These are phyloP conservation scores for Drosophila tsacasi DNA, from an alignment of 1,140 invertebrate genomes.

Conservation along the genomic window DNA sequence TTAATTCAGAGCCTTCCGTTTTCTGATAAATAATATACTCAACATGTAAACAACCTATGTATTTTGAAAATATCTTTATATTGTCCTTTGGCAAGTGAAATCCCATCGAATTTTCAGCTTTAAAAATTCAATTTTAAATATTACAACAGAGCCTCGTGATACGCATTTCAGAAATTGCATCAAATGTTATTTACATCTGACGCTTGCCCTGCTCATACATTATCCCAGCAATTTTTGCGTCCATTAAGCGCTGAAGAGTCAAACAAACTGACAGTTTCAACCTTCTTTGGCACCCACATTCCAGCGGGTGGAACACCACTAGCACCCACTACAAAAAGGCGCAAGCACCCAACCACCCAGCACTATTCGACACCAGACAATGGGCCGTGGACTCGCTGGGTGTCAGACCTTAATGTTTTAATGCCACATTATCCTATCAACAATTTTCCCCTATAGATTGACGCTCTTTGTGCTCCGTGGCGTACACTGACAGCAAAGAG, in stretches of 20 bases:
- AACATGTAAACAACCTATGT: too few relatives aligned
- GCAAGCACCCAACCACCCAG: background rate
- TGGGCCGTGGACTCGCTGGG: conserved; percentile 14
- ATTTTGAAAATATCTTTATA: too few relatives aligned
- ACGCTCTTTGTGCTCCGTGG: conserved; percentile 18
- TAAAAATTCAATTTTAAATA: background rate
- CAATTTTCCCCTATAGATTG: conserved; percentile 57
- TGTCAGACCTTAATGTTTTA: conserved; percentile 70
- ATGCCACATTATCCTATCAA: conserved; percentile 77
- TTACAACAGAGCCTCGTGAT: too few relatives aligned
- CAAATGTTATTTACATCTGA: background rate
- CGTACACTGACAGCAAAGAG: conserved; percentile 1
- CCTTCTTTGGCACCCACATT: conserved; percentile 24
- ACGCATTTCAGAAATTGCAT: background rate
- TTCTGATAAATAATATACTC: too few relatives aligned
- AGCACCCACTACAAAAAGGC: background rate
- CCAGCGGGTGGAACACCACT: background rate
- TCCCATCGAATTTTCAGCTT: background rate
- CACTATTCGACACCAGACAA: conserved; percentile 36
- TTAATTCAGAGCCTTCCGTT: too few relatives aligned
- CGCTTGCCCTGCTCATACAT: conserved; percentile 2
- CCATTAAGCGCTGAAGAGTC: conserved; percentile 35
- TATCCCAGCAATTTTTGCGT: conserved; percentile 28
- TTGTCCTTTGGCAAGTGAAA: background rate
- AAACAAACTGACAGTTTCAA: conserved; percentile 51